Base-by-base conservation (phyloP, 2,797 vertebrate species). In the Cygnus olor region DNA sequence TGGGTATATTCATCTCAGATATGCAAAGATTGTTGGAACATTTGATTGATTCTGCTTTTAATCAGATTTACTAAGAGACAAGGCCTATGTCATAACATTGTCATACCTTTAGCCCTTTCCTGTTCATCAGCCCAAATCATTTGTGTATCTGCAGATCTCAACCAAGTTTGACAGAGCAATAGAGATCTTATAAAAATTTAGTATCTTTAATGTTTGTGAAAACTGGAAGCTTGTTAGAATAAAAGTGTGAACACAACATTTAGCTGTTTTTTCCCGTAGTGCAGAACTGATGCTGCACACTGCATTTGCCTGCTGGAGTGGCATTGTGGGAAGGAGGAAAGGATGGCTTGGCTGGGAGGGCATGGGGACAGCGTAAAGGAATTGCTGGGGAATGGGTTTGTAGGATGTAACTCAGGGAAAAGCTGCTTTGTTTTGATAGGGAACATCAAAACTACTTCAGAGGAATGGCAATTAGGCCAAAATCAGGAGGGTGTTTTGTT, bases 361-460 rank as follows among this genome's bases (percentile, higher is more conserved):
- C 16, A 4, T 24, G 38, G 24, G 5, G 4, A 53, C 3, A 1
- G 6, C 2, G 0, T 54, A 28, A 30, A 66, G 22, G n/a, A 19
- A 56, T 25, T 77, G 34, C 44, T n/a, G 10, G 38, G 61, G 61
- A 74, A 28, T 44, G 53, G 27, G 40, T 83, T 93, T 3, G 1
- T 47, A 22, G 56, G 51, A 56, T 22, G 3, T 14, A 85, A 38
- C 30, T 74, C 57, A 10, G n/a, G 4, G 9, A 80, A 57, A 80
- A 53, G 34, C 32, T 81, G 36, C 22, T 91, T 78, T 68, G 19
- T 64, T 87, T 60, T 78, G 16, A 42, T 47, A 18, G 30, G 28
- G 36, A 73, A 64, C 80, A 54, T 21, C n/a, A 87, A 58, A 80
- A 65, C 16, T 28, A 18, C 45, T 71, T 32, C 36, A 78, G 81